These are phyloP conservation scores for Siniperca scherzeri DNA, from an alignment of 2,797 vertebrate species.

Conservation along the genomic window DNA sequence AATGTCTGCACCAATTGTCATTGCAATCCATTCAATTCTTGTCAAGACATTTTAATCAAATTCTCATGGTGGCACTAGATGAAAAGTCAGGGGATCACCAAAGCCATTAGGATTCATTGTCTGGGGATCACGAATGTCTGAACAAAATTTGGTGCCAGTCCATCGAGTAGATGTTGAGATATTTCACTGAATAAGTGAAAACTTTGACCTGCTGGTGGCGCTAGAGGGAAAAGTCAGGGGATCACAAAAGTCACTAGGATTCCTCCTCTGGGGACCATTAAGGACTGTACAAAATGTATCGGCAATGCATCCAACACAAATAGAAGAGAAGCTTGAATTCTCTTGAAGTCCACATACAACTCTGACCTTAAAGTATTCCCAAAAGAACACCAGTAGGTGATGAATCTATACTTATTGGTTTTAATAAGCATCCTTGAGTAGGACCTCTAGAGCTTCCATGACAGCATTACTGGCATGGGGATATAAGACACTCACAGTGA, in stretches of 20 bases:
- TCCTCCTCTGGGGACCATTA: neutral
- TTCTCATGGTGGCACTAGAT: neutral
- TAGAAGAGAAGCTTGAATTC: neutral
- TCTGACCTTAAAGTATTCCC: neutral
- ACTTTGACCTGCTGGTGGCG: neutral
- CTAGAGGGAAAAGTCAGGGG: neutral
- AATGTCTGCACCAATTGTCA: neutral
- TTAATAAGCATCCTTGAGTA: slow-evolving; percentile 21
- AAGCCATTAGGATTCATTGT: neutral
- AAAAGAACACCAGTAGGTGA: neutral
- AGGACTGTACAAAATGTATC: neutral
- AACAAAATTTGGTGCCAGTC: neutral
- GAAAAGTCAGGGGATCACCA: neutral
- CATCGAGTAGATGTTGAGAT: neutral
- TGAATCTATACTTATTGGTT: neutral
- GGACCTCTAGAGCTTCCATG: slow-evolving; percentile 3
- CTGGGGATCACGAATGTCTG: neutral
- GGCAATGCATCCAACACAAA: neutral
- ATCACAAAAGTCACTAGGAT: neutral
- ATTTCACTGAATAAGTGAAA: neutral
- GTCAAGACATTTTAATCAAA: neutral
- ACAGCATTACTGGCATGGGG: slow-evolving; percentile 3
- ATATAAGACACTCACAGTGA: slow-evolving; percentile 23
- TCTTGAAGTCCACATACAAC: neutral
- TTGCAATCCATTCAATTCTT: neutral